Evolutionary conservation across 2,888 invertebrate genomes (phyloP).

Genomic region (Apoderus coryli): DNA sequence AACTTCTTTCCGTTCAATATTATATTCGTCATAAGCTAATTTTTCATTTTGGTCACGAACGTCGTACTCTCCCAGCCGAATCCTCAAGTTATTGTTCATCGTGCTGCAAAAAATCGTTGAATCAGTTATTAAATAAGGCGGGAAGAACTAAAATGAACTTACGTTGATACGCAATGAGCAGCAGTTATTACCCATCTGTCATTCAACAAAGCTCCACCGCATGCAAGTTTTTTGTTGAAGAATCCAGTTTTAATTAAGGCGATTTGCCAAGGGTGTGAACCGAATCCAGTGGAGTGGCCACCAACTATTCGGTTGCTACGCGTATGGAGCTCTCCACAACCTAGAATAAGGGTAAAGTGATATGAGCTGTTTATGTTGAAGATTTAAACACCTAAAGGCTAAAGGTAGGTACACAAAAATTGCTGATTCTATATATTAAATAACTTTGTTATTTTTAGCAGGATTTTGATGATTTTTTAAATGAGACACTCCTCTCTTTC

Average conservation of each 20-base stretch:
- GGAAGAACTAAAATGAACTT: slow-evolving; percentile 34
- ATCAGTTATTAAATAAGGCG: too few species aligned
- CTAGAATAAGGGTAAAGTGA: too few species aligned
- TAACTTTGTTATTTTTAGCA: too few species aligned
- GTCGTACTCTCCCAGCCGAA: slow-evolving; percentile 87
- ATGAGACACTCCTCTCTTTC: too few species aligned
- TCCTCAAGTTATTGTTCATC: slow-evolving; percentile 74
- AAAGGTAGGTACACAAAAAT: too few species aligned
- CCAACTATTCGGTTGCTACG: slow-evolving; percentile 84
- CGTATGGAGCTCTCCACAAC: slow-evolving; percentile 79
- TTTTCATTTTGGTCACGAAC: slow-evolving; percentile 73
- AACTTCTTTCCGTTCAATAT: slow-evolving; percentile 72
- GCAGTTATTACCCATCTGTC: slow-evolving; percentile 88
- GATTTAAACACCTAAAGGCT: too few species aligned
- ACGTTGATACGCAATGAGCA: slow-evolving; percentile 86
- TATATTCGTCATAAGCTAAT: slow-evolving; percentile 71
- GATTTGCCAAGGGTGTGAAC: slow-evolving; percentile 89
- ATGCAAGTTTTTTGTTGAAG: slow-evolving; percentile 76
- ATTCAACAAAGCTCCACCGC: slow-evolving; percentile 80
- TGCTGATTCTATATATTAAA: too few species aligned
- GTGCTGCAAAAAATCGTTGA: slow-evolving; percentile 46
- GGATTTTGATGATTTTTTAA: too few species aligned
- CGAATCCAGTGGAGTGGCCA: slow-evolving; percentile 80
- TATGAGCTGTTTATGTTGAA: too few species aligned
- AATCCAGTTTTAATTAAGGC: slow-evolving; percentile 86